Percentiles rank a stretch among this genome's conserved stretches.
Evolutionary conservation across 2,888 invertebrate species (phyloP).

Genomic region (Cheilosia impressa): DNA sequence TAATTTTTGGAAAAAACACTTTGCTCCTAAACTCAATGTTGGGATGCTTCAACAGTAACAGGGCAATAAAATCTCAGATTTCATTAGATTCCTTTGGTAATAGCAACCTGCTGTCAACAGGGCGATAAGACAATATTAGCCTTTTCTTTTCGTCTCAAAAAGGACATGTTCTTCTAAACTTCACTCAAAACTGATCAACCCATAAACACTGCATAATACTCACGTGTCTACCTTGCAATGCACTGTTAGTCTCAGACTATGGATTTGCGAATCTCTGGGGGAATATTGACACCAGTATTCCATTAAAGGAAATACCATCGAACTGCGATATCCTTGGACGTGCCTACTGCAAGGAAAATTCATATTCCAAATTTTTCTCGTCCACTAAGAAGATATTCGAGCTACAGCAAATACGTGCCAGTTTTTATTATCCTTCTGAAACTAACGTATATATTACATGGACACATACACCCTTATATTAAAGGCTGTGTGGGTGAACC

Average conservation of each 20-base stretch:
- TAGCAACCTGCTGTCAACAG: no score
- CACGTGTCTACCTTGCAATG: no score
- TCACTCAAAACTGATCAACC: no score
- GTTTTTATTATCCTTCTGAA: neutral
- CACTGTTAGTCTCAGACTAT: neutral
- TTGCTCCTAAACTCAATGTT: no score
- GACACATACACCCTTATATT: neutral
- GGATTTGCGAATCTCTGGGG: neutral
- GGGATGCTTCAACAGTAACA: no score
- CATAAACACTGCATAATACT: no score
- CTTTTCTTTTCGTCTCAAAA: no score
- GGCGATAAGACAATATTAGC: no score
- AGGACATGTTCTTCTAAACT: no score
- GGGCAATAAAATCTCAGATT: no score
- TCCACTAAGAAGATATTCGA: neutral
- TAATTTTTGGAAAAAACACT: no score
- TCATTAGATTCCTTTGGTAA: no score
- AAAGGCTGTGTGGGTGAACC: neutral
- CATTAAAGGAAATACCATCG: neutral
- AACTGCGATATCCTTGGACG: neutral
- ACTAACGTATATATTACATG: neutral
- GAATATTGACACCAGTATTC: neutral
- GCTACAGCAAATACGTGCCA: neutral
- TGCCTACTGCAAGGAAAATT: neutral
- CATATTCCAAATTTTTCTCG: neutral